A percentile compares a stretch with the other conserved stretches of the same genome.
Conservation (phyloP, 2,888 invertebrate species). For the Megastigmus dorsalis region DNA sequence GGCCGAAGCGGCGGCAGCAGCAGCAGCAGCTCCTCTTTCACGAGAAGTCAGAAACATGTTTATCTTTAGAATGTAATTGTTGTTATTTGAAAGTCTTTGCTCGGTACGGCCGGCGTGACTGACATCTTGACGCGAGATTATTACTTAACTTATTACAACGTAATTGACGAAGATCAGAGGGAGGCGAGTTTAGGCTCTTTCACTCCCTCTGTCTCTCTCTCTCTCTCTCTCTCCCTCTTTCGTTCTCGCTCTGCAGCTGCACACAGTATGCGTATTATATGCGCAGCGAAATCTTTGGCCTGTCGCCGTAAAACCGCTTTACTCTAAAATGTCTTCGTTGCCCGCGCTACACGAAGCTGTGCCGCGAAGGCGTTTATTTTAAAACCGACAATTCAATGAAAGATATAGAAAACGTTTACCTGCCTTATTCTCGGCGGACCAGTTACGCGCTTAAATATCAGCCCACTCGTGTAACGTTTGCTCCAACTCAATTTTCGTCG, state of each 20-base stretch:
- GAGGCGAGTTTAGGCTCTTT: slow-evolving; percentile 3
- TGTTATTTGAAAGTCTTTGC: slow-evolving; percentile 18
- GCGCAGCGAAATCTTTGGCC: background rate
- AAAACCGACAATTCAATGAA: too few species aligned
- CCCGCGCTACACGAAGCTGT: too few species aligned
- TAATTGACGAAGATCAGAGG: slow-evolving; percentile 28
- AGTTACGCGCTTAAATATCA: too few species aligned
- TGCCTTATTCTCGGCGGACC: too few species aligned
- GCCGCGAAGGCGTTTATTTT: too few species aligned
- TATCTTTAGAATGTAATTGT: slow-evolving; percentile 44
- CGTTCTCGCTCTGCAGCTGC: background rate
- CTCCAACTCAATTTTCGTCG: too few species aligned
- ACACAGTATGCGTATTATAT: too few species aligned
- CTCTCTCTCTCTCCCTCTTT: background rate
- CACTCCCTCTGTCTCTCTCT: background rate
- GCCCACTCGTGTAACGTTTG: too few species aligned
- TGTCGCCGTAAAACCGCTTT: background rate
- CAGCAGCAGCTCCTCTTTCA: slow-evolving; percentile 20
- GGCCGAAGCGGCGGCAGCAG: too few species aligned
- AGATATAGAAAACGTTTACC: too few species aligned
- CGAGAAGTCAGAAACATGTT: slow-evolving; percentile 36
- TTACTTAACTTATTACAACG: slow-evolving; percentile 37
- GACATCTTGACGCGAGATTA: slow-evolving; percentile 45
- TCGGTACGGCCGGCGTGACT: background rate
- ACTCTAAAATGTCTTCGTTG: slow-evolving; percentile 11